These are phyloP conservation scores for Parambassis ranga DNA, from an alignment of 2,797 vertebrate species.

Conservation along the genomic window DNA sequence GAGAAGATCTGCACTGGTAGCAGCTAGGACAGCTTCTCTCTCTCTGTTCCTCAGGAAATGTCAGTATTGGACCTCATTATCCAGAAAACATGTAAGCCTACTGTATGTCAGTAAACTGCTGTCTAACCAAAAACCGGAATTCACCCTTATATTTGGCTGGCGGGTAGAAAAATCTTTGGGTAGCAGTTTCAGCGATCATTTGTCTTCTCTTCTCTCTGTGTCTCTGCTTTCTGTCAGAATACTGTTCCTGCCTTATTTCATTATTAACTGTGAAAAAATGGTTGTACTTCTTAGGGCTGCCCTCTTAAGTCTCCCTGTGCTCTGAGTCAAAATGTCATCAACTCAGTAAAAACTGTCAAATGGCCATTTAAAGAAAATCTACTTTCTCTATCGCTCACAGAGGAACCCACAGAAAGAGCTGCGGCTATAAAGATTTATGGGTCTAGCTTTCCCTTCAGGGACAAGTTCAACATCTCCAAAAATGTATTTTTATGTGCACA, in stretches of 20 bases:
- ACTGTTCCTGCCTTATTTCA: neutral
- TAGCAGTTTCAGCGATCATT: slow-evolving; percentile 4
- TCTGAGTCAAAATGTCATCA: slow-evolving; percentile 22
- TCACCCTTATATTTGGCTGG: neutral
- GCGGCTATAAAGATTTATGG: neutral
- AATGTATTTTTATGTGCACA: neutral
- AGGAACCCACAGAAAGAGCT: slow-evolving; percentile 11
- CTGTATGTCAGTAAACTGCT: slow-evolving; percentile 10
- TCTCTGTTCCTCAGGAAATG: slow-evolving; percentile 2
- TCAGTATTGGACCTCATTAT: slow-evolving; percentile 41
- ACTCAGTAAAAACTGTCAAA: slow-evolving; percentile 11
- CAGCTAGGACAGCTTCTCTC: neutral
- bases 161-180: neutral
- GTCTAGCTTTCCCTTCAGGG: neutral
- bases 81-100: slow-evolving; percentile 24
- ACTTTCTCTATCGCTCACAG: neutral
- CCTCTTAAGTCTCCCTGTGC: slow-evolving; percentile 3
- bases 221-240: neutral
- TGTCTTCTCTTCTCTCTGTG: neutral
- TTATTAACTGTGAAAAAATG: slow-evolving; percentile 10
- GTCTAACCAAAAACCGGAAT: slow-evolving; percentile 17
- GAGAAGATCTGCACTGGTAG: neutral
- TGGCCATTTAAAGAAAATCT: neutral
- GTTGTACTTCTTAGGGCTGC: neutral
- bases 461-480: neutral